Evolutionary conservation across 2,797 vertebrate species (phyloP).

Genomic region (Moxostoma hubbsi): DNA sequence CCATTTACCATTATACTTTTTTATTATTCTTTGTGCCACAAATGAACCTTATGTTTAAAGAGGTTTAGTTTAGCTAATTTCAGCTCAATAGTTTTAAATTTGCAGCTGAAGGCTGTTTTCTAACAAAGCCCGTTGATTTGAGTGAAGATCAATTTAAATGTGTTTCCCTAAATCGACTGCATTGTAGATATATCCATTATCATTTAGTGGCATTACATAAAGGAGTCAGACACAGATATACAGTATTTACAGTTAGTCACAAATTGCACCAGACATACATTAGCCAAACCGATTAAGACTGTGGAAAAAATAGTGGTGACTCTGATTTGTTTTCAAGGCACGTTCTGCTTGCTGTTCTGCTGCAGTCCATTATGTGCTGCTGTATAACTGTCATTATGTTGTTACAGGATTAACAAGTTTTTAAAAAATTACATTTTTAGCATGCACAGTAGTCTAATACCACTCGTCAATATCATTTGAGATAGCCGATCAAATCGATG

Average conservation of each 20-base stretch:
- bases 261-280: conserved; percentile 2
- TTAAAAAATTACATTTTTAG: too few relatives aligned
- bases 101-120: conserved; percentile 28
- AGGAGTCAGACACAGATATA: conserved; percentile 8
- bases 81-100: conserved; percentile 52
- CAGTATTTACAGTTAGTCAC: conserved; percentile 6
- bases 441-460: too few relatives aligned
- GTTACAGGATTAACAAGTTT: too few relatives aligned
- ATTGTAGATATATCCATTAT: conserved; percentile 32
- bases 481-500: too few relatives aligned
- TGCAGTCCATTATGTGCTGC: too few relatives aligned
- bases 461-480: too few relatives aligned
- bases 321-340: neutral
- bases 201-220: conserved; percentile 18
- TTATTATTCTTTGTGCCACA: conserved; percentile 34
- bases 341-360: neutral
- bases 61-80: conserved; percentile 43
- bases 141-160: conserved; percentile 46
- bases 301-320: neutral
- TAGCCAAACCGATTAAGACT: conserved; percentile 3
- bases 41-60: conserved; percentile 51
- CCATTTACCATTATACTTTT: conserved; percentile 11
- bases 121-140: conserved; percentile 48
- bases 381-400: too few relatives aligned
- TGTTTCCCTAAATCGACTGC: conserved; percentile 27